phyloP scores from a whole-genome alignment of 2,888 invertebrate genomes.

The Machimus atricapillus region DNA sequence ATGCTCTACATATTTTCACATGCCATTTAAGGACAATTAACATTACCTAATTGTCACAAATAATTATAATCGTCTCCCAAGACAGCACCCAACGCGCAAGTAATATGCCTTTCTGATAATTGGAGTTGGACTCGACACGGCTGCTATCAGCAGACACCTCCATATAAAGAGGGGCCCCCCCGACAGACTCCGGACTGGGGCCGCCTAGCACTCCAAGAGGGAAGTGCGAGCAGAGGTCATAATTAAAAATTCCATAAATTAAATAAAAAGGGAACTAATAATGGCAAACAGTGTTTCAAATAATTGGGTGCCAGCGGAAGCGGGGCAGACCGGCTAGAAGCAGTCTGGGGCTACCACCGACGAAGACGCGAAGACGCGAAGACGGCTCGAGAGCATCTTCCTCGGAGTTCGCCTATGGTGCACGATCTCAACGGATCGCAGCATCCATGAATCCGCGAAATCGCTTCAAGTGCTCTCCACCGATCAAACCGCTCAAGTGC shows the following conservation, averaged over 20 bases:
- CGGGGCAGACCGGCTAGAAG: not conserved
- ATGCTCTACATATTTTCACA: conserved; percentile 29
- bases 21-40: conserved; percentile 38
- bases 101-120: not conserved
- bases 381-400: not conserved
- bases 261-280: conserved; percentile 1
- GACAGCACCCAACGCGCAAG: not conserved
- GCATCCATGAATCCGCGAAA: not conserved
- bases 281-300: conserved; percentile 8
- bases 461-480: not conserved
- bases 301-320: not conserved
- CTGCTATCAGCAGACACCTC: not conserved
- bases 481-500: not conserved
- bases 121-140: not conserved
- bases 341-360: not conserved
- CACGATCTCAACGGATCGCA: not conserved
- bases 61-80: conserved; percentile 33
- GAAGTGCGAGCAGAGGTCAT: not conserved
- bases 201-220: not conserved
- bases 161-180: not conserved
- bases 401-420: not conserved
- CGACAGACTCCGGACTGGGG: not conserved
- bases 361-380: not conserved
- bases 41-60: conserved; percentile 39
- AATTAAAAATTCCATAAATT: conserved; percentile 33